phyloP scores from a whole-genome alignment of 2,113 vertebrate species.

The Hippolais icterina region DNA sequence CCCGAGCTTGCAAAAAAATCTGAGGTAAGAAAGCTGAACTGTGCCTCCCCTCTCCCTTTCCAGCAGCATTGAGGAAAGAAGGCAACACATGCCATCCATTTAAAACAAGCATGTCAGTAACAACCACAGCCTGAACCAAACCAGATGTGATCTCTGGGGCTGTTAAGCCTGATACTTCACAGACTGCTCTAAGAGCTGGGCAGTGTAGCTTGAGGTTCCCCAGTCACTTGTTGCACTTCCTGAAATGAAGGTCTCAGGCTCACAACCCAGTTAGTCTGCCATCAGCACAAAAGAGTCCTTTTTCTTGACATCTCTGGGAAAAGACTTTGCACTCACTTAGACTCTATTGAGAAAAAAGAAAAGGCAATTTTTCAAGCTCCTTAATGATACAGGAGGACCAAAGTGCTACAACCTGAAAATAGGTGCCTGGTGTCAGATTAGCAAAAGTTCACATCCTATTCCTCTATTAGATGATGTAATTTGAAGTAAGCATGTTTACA shows the following conservation, averaged over 20 bases:
- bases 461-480: background rate
- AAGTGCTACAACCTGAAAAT: background rate
- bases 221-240: background rate
- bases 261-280: background rate
- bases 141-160: conserved; percentile 23
- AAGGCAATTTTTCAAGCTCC: background rate
- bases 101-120: conserved; percentile 36
- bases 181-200: background rate
- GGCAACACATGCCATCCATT: conserved; percentile 45
- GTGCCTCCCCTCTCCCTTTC: background rate
- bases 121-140: conserved; percentile 43
- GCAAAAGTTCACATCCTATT: background rate
- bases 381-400: background rate
- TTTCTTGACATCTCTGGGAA: background rate
- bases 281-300: background rate
- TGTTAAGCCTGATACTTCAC: conserved; percentile 38
- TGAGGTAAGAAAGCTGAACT: background rate
- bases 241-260: conserved; percentile 10
- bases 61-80: background rate
- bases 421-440: background rate
- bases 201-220: conserved; percentile 7
- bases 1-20: background rate
- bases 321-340: background rate
- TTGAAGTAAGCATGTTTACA: background rate
- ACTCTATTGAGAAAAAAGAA: background rate